These are phyloP conservation scores for Halictus rubicundus DNA, from an alignment of 1,140 invertebrate genomes.

Conservation along the genomic window DNA sequence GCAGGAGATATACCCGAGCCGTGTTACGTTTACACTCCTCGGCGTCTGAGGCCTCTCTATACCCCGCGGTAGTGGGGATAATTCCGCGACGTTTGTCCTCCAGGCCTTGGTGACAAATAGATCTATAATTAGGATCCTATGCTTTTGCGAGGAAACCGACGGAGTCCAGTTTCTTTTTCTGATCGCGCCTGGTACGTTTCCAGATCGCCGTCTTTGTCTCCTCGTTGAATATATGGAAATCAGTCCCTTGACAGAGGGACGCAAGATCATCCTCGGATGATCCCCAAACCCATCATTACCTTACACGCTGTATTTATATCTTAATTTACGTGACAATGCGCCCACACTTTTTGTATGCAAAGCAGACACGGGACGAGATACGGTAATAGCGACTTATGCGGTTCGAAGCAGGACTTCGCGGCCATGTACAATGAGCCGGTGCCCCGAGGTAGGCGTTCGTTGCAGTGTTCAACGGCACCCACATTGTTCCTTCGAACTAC, in stretches of 20 bases:
- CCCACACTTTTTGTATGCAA: constrained; percentile 60
- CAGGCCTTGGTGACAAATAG: no score
- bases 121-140: no score
- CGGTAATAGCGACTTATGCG: constrained; percentile 5
- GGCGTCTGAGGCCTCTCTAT: no score
- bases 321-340: constrained; percentile 58
- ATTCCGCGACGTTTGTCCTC: no score
- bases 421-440: constrained; percentile 29
- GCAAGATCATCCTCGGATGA: not conserved
- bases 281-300: not conserved
- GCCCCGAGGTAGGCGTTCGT: constrained; percentile 44
- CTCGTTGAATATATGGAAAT: constrained; percentile 1
- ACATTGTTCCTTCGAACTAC: constrained; percentile 22
- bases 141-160: no score
- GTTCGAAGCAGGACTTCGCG: not conserved
- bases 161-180: no score
- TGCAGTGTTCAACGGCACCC: constrained; percentile 41
- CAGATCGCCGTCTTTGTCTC: not conserved
- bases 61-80: no score
- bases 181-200: not conserved
- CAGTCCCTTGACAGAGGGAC: not conserved
- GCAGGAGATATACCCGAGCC: no score
- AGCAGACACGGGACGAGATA: constrained; percentile 9
- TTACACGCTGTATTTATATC: constrained; percentile 43
- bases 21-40: no score